Base-by-base conservation (phyloP, 2,888 invertebrate species). In the Cheilosia vernalis region DNA sequence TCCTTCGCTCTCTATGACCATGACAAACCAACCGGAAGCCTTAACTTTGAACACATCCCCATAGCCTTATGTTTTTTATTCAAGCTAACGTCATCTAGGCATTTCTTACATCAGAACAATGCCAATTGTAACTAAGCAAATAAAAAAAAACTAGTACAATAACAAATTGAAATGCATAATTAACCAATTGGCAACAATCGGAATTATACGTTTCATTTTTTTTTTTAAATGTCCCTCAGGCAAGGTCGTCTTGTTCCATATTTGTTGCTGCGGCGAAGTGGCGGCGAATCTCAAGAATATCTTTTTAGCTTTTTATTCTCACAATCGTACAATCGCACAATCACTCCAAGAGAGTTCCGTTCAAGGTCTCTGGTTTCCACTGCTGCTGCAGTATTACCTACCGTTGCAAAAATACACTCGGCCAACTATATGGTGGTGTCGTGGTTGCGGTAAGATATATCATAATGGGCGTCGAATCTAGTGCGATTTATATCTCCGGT, bases 401-500 rank as follows among this genome's bases (percentile, higher is more conserved):
- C 77, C 66, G 40, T 51, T 69, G 73, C 73, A 80, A 51, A 56
- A 69, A 30, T 9, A 30, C 30, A 72, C 47, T 67, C 55, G n/a
- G 37, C 66, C 56, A 78, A 64, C 19, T 73, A 63, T 73, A 63
- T 13, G 73, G 49, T 69, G 53, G 58, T 77, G 60, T 64, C 47
- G 79, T 63, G 58, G 67, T 51, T 78, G 55, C 19, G 64, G 78
- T 44, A 67, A 79, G 53, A 60, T 80, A 79, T 84, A 80, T 61
- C 49, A 70, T 80, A 76, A 80, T 84, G 84, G 84, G 84, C 84
- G 84, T 84, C 9, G 40, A 42, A 84, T 70, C 74, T 84, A 70
- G 80, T 64, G 53, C 69, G 84, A 84, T 84, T 84, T 51, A 74
- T 79, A 80, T 76, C 80, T 76, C 80, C 80, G 80, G 80, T 66